Base-by-base conservation (phyloP, 2,888 invertebrate species). In the Hesperia comma region DNA sequence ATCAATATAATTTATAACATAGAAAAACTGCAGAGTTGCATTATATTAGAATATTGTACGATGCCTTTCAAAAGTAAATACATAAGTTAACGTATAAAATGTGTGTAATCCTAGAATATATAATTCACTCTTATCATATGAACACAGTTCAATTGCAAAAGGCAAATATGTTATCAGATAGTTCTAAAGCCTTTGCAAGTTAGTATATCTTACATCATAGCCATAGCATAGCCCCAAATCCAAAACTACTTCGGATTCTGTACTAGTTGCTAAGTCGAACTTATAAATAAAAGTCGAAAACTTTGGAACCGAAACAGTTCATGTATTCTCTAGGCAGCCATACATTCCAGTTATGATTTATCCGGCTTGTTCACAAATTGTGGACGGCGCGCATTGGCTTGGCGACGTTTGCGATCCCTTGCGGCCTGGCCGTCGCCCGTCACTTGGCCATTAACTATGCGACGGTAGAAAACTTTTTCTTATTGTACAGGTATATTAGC, bases 321-420 rank as follows among this genome's bases (percentile, higher is more conserved):
- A 56, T 56, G 37, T 56, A 56, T 56, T 17, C 63, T 56, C 63
- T 32, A 46, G 56, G 63, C 56, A 21, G 46, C 32, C 17, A 60
- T 60, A 60, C 58, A 46, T 46, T 17, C n/a, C 46, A 37, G 63
- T 49, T 63, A 63, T 63, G 56, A 63, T 63, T 63, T 63, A 63
- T 63, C 33, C n/a, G 10, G 46, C 57, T 58, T 51, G 57, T 64
- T 64, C 49, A 32, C 57, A 51, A 61, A 51, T 10, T 32, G 26
- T 21, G 57, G 40, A 14, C 41, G 49, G 10, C n/a, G 26, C 14
- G 53, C 53, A n/a, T 32, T 10, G 17, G 46, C 60, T 32, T 40
- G 51, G 63, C 37, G 49, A 49, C 63, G 14, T n/a, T 14, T 33
- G 33, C n/a, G 15, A 33, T 33, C 33, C 32, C 54, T 15, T 33